Percentiles rank a stretch among this genome's conserved stretches.
phyloP scores from a whole-genome alignment of 2,797 vertebrate species.

The Myotis pilosus region DNA sequence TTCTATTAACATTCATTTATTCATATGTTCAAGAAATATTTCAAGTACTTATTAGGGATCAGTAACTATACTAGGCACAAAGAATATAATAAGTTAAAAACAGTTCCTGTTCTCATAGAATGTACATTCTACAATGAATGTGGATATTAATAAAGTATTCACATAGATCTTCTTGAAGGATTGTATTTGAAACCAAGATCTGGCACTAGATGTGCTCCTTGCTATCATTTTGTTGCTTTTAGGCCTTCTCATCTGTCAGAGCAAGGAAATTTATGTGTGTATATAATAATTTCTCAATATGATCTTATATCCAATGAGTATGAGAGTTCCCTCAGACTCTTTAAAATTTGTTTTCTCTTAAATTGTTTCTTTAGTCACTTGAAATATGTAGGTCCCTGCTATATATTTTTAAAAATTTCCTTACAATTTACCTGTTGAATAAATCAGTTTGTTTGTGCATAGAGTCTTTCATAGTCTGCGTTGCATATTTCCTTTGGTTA shows the following conservation, averaged over 20 bases:
- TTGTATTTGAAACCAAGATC: background rate
- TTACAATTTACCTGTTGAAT: background rate
- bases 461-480: background rate
- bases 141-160: background rate
- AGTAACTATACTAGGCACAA: background rate
- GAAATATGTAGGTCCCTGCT: background rate
- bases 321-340: background rate
- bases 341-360: background rate
- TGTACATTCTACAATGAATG: background rate
- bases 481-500: background rate
- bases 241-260: background rate
- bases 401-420: background rate
- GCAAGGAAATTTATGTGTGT: background rate
- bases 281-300: background rate
- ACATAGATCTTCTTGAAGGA: background rate
- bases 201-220: background rate
- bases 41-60: background rate
- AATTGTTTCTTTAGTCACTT: background rate
- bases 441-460: background rate
- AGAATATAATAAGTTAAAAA: background rate
- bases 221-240: background rate
- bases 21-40: background rate
- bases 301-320: background rate
- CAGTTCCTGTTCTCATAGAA: background rate
- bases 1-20: background rate